Evolutionary conservation across 1,140 invertebrate genomes (phyloP).

Genomic region (Panagrolaimus sp.): DNA sequence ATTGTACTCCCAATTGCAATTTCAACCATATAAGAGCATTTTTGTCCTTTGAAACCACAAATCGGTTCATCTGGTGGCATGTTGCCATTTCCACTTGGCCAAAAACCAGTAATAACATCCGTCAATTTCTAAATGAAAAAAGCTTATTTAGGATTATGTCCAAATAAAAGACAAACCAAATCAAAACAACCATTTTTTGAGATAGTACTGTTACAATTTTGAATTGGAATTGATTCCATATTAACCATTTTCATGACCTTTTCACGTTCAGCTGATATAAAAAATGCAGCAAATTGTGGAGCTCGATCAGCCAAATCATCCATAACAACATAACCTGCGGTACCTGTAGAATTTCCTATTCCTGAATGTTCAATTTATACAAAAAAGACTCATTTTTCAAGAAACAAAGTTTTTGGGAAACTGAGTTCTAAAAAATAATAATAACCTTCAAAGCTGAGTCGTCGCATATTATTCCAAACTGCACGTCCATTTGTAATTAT

Average conservation of each 20-base stretch:
- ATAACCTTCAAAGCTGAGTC: conserved; percentile 53
- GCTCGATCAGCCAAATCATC: conserved; percentile 57
- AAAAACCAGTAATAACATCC: conserved; percentile 56
- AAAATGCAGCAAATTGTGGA: conserved; percentile 54
- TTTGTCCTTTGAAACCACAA: conserved; percentile 51
- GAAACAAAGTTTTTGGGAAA: conserved; percentile 7
- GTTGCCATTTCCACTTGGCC: conserved; percentile 51
- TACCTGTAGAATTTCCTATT: conserved; percentile 42
- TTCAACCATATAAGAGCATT: conserved; percentile 50
- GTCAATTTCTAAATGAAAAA: conserved; percentile 49
- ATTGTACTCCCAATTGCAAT: conserved; percentile 43
- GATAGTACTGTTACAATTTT: conserved; percentile 52
- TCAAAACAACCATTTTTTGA: conserved; percentile 56
- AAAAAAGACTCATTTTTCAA: conserved; percentile 14
- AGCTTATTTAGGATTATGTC: neutral
- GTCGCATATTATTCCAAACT: conserved; percentile 56
- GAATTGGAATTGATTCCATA: conserved; percentile 44
- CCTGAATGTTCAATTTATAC: conserved; percentile 39
- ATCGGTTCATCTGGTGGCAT: conserved; percentile 54
- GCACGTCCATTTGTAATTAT: conserved; percentile 44
- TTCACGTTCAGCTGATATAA: conserved; percentile 55
- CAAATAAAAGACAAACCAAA: conserved; percentile 34
- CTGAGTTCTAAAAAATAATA: neutral
- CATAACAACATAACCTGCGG: conserved; percentile 47
- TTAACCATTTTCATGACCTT: conserved; percentile 57